These are phyloP conservation scores for Vimba vimba DNA, from an alignment of 2,113 vertebrate species.

Conservation along the genomic window DNA sequence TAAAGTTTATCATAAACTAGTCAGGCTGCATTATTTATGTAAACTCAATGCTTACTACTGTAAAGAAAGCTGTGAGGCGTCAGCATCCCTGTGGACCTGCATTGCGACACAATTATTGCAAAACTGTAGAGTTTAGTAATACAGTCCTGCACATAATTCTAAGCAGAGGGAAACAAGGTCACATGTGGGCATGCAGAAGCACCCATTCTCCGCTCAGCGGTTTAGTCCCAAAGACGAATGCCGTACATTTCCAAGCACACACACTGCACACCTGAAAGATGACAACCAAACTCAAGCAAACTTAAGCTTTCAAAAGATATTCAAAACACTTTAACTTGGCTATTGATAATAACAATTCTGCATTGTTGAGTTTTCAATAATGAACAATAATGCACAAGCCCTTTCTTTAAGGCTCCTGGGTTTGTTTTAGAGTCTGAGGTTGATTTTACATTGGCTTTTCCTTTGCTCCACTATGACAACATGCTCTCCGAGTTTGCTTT, in stretches of 20 bases:
- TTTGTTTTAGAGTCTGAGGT: neutral
- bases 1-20: neutral
- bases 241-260: neutral
- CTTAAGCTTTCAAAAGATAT: neutral
- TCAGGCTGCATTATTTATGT: neutral
- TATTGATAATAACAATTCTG: neutral
- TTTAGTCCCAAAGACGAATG: neutral
- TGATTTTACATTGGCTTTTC: slow-evolving; percentile 32
- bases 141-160: neutral
- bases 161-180: slow-evolving; percentile 28
- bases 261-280: slow-evolving; percentile 3
- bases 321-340: neutral
- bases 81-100: neutral
- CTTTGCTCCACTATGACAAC: neutral
- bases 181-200: neutral
- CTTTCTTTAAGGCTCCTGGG: too few relatives aligned
- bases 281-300: neutral
- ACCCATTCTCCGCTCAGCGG: slow-evolving; percentile 15
- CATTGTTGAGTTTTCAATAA: neutral
- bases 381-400: neutral
- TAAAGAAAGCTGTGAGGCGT: slow-evolving; percentile 14
- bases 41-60: neutral
- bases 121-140: slow-evolving; percentile 9
- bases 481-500: slow-evolving; percentile 35
- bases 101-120: slow-evolving; percentile 39